A percentile compares a stretch with the other conserved stretches of the same genome.
Evolutionary conservation across 1,140 invertebrate genomes (phyloP).

Genomic region (Adoxophyes honmai): DNA sequence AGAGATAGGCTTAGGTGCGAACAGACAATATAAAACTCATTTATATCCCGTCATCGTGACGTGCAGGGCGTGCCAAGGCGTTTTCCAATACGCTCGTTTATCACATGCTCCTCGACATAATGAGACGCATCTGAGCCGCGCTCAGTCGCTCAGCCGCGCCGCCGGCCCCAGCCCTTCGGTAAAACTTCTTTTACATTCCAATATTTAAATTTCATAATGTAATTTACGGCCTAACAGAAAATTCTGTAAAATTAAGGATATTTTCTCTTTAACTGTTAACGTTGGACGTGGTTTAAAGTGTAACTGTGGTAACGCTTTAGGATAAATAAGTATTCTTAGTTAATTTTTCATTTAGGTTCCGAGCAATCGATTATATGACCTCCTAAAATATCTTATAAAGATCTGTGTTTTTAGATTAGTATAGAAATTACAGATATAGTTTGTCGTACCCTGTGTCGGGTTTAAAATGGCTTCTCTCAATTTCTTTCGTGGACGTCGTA

Average conservation of each 20-base stretch:
- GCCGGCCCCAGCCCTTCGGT: not conserved
- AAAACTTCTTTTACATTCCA: not conserved
- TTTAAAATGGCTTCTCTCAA: too few relatives aligned
- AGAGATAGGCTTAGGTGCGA: conserved; percentile 62
- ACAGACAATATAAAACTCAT: conserved; percentile 71
- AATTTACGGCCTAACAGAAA: too few relatives aligned
- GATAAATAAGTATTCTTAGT: not conserved
- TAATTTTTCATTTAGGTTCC: not conserved
- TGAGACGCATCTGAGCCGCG: conserved; percentile 57
- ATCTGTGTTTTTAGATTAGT: too few relatives aligned
- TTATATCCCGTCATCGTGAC: conserved; percentile 69
- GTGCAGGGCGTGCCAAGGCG: conserved; percentile 63
- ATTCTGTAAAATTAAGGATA: too few relatives aligned
- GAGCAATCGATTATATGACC: too few relatives aligned
- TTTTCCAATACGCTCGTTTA: conserved; percentile 71
- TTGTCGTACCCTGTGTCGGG: too few relatives aligned
- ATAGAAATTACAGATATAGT: too few relatives aligned
- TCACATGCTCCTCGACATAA: conserved; percentile 62
- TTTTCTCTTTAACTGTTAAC: too few relatives aligned
- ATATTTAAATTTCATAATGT: not conserved
- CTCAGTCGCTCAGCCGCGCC: conserved; percentile 5
- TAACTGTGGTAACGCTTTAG: too few relatives aligned
- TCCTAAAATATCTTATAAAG: too few relatives aligned
- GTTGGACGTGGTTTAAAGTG: too few relatives aligned
- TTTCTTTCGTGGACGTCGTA: too few relatives aligned